Evolutionary conservation across 2,797 vertebrate species (phyloP).

Genomic region (Lutjanus argentimaculatus): DNA sequence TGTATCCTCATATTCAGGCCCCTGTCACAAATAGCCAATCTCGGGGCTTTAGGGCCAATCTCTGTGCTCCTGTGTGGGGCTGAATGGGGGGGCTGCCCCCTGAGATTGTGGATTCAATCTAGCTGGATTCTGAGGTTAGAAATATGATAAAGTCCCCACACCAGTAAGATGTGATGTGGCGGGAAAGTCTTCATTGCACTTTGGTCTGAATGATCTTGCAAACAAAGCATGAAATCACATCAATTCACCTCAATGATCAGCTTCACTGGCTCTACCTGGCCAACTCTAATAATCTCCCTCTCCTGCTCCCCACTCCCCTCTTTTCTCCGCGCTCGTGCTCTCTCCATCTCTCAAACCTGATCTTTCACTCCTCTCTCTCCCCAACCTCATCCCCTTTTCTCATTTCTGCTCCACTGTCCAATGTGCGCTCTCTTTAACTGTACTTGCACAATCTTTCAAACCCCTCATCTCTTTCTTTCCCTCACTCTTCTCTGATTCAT

Average conservation of each 20-base stretch:
- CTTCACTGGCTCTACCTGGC: conserved; percentile 88
- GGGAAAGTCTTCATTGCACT: conserved; percentile 89
- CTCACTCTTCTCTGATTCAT: conserved; percentile 32
- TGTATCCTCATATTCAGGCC: conserved; percentile 70
- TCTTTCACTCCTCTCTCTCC: conserved; percentile 65
- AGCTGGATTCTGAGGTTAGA: conserved; percentile 86
- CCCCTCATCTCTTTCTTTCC: conserved; percentile 33
- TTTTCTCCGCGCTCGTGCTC: conserved; percentile 56
- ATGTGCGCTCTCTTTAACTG: conserved; percentile 54
- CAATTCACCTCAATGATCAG: conserved; percentile 93
- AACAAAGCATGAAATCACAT: conserved; percentile 93
- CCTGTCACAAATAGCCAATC: conserved; percentile 86
- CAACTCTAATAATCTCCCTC: conserved; percentile 82
- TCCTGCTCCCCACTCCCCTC: conserved; percentile 68
- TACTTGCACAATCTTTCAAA: conserved; percentile 56
- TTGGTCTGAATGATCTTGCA: conserved; percentile 90
- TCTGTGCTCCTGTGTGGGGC: conserved; percentile 73
- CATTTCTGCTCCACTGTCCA: conserved; percentile 66
- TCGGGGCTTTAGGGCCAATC: conserved; percentile 83
- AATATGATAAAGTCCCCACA: conserved; percentile 88
- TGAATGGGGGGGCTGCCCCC: conserved; percentile 77
- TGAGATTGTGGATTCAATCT: conserved; percentile 87
- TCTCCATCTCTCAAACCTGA: conserved; percentile 67
- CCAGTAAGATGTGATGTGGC: conserved; percentile 88
- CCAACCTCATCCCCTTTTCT: conserved; percentile 64